Evolutionary conservation across 2,113 vertebrate genomes (phyloP).

Genomic region (Odontophorus gujanensis): DNA sequence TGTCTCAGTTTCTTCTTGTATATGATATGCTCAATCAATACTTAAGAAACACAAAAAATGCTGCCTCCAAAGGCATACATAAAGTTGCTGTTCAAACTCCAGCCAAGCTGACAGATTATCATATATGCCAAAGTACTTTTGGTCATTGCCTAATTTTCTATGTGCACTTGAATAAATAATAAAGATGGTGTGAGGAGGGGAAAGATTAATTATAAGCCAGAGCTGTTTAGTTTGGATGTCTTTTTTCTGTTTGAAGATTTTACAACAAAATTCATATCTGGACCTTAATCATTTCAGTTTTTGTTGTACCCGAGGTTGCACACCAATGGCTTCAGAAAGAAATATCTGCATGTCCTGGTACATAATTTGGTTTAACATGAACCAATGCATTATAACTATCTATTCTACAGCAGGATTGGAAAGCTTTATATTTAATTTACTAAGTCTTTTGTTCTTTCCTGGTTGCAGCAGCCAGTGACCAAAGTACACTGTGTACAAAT

Average conservation of each 20-base stretch:
- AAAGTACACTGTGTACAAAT: conserved; percentile 16
- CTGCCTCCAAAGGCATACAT: not conserved
- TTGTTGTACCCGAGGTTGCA: not conserved
- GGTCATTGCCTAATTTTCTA: not conserved
- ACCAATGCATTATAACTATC: conserved; percentile 24
- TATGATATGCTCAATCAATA: not conserved
- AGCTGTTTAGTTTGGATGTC: not conserved
- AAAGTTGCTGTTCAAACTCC: not conserved
- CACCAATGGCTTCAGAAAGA: not conserved
- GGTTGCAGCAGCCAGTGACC: not conserved
- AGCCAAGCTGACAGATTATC: not conserved
- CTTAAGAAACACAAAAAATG: not conserved
- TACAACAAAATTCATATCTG: not conserved
- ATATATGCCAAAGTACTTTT: not conserved
- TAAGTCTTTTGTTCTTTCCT: conserved; percentile 9
- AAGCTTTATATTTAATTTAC: conserved; percentile 35
- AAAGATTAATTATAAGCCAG: not conserved
- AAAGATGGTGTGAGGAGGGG: not conserved
- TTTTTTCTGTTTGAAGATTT: conserved; percentile 8
- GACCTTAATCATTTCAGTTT: not conserved
- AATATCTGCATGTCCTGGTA: conserved; percentile 1
- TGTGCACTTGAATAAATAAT: not conserved
- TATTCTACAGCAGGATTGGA: conserved; percentile 20
- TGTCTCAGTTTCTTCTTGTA: accelerated
- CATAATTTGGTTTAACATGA: conserved; percentile 38